Percentiles rank a stretch among this genome's conserved stretches.
Conservation (phyloP, 2,113 vertebrate species). For the Toxotes jaculatrix region DNA sequence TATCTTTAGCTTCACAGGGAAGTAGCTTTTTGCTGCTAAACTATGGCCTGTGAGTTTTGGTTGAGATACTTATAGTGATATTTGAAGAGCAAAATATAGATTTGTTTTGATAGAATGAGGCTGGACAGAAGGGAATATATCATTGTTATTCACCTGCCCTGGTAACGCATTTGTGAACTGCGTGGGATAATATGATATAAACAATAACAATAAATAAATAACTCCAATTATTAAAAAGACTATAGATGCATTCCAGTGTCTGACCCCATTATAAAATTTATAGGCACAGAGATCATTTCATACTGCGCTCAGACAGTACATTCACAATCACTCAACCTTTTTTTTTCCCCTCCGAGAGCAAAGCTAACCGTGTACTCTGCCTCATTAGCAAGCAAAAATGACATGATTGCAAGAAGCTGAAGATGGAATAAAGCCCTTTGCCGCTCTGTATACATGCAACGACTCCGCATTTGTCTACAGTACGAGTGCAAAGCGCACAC, state of each 20-base stretch:
- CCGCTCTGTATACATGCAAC: slow-evolving; percentile 23
- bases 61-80: neutral
- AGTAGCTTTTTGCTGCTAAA: slow-evolving; percentile 31
- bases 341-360: neutral
- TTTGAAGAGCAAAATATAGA: slow-evolving; percentile 19
- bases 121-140: neutral
- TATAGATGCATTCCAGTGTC: neutral
- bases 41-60: slow-evolving; percentile 21
- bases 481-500: slow-evolving; percentile 25
- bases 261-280: slow-evolving; percentile 14
- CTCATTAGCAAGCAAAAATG: slow-evolving; percentile 39
- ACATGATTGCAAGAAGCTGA: neutral
- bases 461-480: slow-evolving; percentile 43
- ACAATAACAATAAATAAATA: neutral
- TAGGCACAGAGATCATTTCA: neutral
- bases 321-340: neutral
- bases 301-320: neutral
- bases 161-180: neutral
- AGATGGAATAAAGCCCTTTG: slow-evolving; percentile 42
- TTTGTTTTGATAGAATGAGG: neutral
- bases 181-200: neutral
- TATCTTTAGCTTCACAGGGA: slow-evolving; percentile 51
- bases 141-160: neutral
- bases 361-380: slow-evolving; percentile 20
- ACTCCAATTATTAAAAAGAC: neutral